Evolutionary conservation across 1,140 invertebrate species (phyloP).

Genomic region (Muscidifurax raptorellus): DNA sequence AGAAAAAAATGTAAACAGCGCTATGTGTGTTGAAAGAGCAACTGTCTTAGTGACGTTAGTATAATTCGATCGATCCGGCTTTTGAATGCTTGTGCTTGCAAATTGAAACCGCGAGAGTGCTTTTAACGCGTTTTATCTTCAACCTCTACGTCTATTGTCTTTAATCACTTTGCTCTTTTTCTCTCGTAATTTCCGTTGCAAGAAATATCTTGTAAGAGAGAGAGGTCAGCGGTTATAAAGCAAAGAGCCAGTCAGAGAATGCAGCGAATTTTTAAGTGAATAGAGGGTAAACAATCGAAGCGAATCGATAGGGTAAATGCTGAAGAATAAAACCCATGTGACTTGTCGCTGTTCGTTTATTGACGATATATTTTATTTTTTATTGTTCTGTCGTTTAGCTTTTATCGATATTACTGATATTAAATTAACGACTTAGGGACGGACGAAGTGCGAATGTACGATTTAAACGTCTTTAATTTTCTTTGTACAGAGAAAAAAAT

Average conservation of each 20-base stretch:
- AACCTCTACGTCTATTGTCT: constrained; percentile 48
- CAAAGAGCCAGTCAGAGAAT: constrained; percentile 32
- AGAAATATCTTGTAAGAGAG: constrained; percentile 2
- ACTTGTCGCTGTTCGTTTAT: constrained; percentile 56
- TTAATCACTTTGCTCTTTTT: constrained; percentile 41
- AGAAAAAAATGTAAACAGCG: constrained; percentile 31
- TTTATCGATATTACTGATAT: constrained; percentile 56
- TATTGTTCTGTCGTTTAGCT: constrained; percentile 56
- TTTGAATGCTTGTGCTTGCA: constrained; percentile 54
- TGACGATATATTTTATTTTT: constrained; percentile 58
- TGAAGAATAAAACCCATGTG: constrained; percentile 47
- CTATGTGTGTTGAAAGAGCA: constrained; percentile 39
- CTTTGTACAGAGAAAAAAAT: constrained; percentile 55
- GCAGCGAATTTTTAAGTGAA: constrained; percentile 45
- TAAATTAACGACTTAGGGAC: constrained; percentile 52
- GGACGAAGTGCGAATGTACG: constrained; percentile 53
- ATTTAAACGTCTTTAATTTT: constrained; percentile 53
- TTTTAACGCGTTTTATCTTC: constrained; percentile 54
- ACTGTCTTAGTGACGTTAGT: constrained; percentile 39
- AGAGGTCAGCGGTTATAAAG: constrained; percentile 5
- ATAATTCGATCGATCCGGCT: constrained; percentile 48
- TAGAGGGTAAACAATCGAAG: constrained; percentile 22
- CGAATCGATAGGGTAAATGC: constrained; percentile 41
- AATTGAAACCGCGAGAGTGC: constrained; percentile 51
- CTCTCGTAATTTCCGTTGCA: constrained; percentile 31